phyloP scores from a whole-genome alignment of 2,888 invertebrate genomes.

The Cetonia aurata region DNA sequence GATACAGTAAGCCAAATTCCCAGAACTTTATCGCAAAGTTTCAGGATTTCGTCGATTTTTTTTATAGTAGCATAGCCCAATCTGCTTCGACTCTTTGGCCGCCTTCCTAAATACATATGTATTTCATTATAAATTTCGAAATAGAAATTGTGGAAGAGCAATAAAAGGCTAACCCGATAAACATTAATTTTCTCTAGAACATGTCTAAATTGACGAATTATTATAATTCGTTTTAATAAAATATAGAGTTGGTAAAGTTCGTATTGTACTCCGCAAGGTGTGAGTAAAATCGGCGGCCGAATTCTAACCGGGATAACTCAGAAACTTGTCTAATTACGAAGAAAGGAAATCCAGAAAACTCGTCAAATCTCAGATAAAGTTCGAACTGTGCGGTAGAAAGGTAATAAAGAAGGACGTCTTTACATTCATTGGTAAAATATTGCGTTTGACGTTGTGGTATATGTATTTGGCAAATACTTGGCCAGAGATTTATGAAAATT shows the following conservation, averaged over 20 bases:
- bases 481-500: background rate
- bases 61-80: no score
- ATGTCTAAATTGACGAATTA: background rate
- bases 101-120: no score
- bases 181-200: no score
- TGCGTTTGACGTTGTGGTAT: conserved; percentile 37
- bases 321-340: conserved; percentile 61
- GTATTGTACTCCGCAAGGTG: conserved; percentile 32
- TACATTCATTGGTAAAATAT: conserved; percentile 40
- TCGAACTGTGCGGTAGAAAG: conserved; percentile 54
- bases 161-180: no score
- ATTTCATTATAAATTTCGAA: no score
- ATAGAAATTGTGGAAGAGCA: no score
- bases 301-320: conserved; percentile 57
- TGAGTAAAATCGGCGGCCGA: conserved; percentile 56
- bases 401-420: conserved; percentile 51
- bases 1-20: no score
- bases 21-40: no score
- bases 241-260: conserved; percentile 23
- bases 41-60: no score
- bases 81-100: no score
- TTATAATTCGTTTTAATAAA: conserved; percentile 29
- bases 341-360: conserved; percentile 59
- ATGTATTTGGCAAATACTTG: conserved; percentile 33
- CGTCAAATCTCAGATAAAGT: conserved; percentile 60